Base-by-base conservation (phyloP, 2,797 vertebrate genomes). In the Anabas testudineus region DNA sequence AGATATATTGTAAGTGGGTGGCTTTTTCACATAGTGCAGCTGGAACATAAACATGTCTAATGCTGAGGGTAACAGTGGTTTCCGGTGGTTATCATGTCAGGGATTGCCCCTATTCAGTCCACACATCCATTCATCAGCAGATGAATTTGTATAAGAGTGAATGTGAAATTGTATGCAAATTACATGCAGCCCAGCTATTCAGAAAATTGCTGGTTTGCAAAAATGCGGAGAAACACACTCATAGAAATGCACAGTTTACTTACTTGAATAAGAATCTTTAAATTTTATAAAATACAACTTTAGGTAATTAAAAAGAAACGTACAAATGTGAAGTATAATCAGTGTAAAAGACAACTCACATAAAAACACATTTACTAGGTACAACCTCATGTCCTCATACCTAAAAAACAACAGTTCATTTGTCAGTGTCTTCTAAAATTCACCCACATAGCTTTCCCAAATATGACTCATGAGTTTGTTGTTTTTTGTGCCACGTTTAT, bases 1-100 rank as follows among this genome's bases (percentile, higher is more conserved):
- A 78, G 81, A 82, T 74, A 43, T 78, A 78, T 65, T 75, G 77
- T 57, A 74, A 84, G 80, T 86, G 86, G 86, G 80, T 85, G 90
- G 85, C 78, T 84, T 77, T 77, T 76, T 80, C 88, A 80, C 82
- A 84, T 80, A 81, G 80, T 54, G 71, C 80, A 83, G 84, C 82
- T 84, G 78, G 59, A 90, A 86, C 85, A 53, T 91, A 91, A 91
- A 92, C 89, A 91, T 49, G 74, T 84, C 91, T 87, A 86, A 91
- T 77, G 88, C 83, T 89, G 86, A 90, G 84, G 85, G 71, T 86
- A 92, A 91, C 87, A 84, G 73, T 79, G 82, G 87, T 91, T 91
- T 91, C 89, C 83, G 71, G 89, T 74, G 76, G 81, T 82, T 70
- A 80, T 88, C 86, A 83, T 83, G 82, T 88, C 80, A 67, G 67